Evolutionary conservation across 2,888 invertebrate species (phyloP).

Genomic region (Hetaerina titia): DNA sequence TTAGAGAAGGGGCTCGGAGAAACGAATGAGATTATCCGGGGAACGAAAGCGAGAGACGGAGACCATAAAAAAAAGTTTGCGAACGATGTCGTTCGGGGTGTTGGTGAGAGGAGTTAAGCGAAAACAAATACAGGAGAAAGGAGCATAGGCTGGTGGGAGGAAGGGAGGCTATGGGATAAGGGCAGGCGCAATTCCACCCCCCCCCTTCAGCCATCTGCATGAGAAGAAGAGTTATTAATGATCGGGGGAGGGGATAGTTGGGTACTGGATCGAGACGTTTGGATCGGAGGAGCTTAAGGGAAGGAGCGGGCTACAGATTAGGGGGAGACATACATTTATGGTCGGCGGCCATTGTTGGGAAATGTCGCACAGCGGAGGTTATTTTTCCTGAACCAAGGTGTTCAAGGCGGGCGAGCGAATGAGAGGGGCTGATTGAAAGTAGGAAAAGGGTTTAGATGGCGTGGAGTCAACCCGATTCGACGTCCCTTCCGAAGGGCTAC

Average conservation of each 20-base stretch:
- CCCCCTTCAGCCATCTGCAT: neutral
- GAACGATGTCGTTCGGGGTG: no score
- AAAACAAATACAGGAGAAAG: neutral
- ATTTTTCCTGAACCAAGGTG: neutral
- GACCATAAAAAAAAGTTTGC: no score
- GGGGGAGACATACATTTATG: neutral
- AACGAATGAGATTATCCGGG: no score
- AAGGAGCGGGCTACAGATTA: neutral
- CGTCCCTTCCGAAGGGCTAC: neutral
- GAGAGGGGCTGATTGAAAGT: neutral
- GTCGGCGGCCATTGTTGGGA: neutral
- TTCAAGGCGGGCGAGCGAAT: neutral
- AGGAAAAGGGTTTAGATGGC: neutral
- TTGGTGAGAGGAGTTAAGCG: no score
- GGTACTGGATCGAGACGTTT: no score
- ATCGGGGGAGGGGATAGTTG: no score
- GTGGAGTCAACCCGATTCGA: neutral
- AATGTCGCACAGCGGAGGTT: neutral
- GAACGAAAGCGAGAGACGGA: no score
- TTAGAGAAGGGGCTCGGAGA: no score
- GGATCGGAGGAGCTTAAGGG: neutral
- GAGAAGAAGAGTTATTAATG: no score
- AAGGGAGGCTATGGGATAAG: neutral
- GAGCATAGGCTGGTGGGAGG: slow-evolving; percentile 9
- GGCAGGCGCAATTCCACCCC: neutral